phyloP scores from a whole-genome alignment of 2,113 vertebrate genomes.

The Callionymus lyra region DNA sequence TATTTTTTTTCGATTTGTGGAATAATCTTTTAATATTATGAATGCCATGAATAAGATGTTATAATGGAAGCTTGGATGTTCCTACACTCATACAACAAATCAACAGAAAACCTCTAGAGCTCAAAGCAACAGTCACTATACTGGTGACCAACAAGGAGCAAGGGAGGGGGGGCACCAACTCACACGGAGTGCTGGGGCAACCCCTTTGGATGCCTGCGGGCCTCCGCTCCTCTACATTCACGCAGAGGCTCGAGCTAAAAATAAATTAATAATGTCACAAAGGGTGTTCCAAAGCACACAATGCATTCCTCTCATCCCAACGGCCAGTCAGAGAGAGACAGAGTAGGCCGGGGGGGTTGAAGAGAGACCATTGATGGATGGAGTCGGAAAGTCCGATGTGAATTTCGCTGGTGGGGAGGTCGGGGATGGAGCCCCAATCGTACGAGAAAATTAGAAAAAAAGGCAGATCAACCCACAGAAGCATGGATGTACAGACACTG shows the following conservation, averaged over 20 bases:
- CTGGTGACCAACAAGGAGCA: constrained; percentile 16
- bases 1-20: no score
- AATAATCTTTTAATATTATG: no score
- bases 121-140: constrained; percentile 31
- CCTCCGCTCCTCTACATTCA: constrained; percentile 21
- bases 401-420: constrained; percentile 18
- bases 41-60: no score
- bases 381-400: constrained; percentile 55
- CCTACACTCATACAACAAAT: no score
- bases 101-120: no score
- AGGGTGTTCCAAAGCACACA: constrained; percentile 52
- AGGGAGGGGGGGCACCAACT: constrained; percentile 19
- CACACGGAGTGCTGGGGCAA: constrained; percentile 41
- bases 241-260: constrained; percentile 48
- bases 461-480: background rate
- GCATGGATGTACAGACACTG: constrained; percentile 13
- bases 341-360: constrained; percentile 15
- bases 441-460: constrained; percentile 18
- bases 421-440: constrained; percentile 7
- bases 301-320: constrained; percentile 62
- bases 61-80: no score
- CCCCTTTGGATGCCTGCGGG: constrained; percentile 27
- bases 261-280: constrained; percentile 68
- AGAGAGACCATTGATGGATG: constrained; percentile 55
- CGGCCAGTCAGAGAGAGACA: no score